Conservation (phyloP, 1,140 invertebrate species). For the Reticulitermes speratus region DNA sequence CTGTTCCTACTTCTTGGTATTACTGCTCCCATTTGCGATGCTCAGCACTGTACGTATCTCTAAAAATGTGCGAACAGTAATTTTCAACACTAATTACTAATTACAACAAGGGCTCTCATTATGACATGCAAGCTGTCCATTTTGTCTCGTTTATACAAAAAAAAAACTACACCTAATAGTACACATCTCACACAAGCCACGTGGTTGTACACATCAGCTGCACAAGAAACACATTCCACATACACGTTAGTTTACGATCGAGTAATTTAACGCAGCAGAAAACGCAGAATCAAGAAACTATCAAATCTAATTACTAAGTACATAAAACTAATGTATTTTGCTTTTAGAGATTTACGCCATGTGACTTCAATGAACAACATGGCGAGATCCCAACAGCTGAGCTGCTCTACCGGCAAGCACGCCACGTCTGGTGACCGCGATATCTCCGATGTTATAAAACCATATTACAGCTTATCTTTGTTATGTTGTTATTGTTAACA, state of each 20-base stretch:
- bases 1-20: too few relatives aligned
- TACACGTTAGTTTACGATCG: too few relatives aligned
- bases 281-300: neutral
- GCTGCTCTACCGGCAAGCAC: slow-evolving; percentile 1
- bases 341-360: neutral
- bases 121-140: neutral
- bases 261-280: too few relatives aligned
- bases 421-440: neutral
- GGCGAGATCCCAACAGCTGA: slow-evolving; percentile 12
- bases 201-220: neutral
- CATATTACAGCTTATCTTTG: too few relatives aligned
- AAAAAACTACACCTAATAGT: neutral
- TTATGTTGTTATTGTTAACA: too few relatives aligned
- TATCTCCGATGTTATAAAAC: neutral
- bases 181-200: neutral
- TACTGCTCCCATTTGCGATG: too few relatives aligned
- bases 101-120: too few relatives aligned
- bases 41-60: too few relatives aligned
- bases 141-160: neutral
- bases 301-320: neutral
- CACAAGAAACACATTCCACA: neutral
- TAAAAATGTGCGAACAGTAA: too few relatives aligned
- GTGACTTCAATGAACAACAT: slow-evolving; percentile 7
- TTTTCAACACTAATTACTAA: too few relatives aligned
- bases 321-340: neutral